A percentile compares a stretch with the other conserved stretches of the same genome.
phyloP scores from a whole-genome alignment of 1,140 invertebrate species.

The Zaprionus davidi region DNA sequence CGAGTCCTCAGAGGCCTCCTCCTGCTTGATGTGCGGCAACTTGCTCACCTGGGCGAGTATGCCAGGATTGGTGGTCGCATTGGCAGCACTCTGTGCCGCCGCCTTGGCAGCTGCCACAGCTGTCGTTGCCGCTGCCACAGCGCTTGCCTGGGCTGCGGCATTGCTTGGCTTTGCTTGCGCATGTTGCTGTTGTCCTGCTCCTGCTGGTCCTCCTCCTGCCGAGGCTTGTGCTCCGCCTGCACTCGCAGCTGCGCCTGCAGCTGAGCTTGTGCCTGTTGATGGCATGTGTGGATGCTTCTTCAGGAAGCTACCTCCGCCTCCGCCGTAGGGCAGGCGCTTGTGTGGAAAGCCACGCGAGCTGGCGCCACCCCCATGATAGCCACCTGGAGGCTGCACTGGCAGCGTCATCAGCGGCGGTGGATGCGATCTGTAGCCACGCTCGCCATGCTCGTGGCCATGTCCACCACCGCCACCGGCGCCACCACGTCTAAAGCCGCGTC shows the following conservation, averaged over 20 bases:
- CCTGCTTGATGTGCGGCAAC: constrained; percentile 58
- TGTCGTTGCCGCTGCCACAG: constrained; percentile 76
- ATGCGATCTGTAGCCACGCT: constrained; percentile 70
- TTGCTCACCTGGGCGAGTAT: constrained; percentile 73
- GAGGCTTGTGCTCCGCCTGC: not conserved
- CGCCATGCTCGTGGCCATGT: constrained; percentile 61
- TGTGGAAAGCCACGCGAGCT: constrained; percentile 68
- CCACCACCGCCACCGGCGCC: constrained; percentile 52
- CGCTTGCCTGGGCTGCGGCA: constrained; percentile 71
- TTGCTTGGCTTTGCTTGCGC: constrained; percentile 40
- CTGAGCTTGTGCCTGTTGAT: constrained; percentile 4
- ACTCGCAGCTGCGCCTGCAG: not conserved
- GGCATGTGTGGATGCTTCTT: constrained; percentile 61
- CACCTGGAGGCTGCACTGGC: constrained; percentile 74
- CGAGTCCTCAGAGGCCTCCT: constrained; percentile 65
- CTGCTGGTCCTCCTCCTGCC: not conserved
- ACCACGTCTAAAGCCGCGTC: constrained; percentile 68
- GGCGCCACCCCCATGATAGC: constrained; percentile 54
- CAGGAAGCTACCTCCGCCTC: constrained; percentile 41
- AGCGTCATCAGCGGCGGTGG: constrained; percentile 77
- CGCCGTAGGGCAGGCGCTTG: constrained; percentile 72
- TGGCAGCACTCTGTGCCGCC: constrained; percentile 77
- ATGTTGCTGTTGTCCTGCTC: not conserved
- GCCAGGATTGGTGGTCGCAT: constrained; percentile 79
- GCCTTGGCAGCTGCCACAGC: constrained; percentile 78